Base-by-base conservation (phyloP, 37 sponge, comb jelly and placozoan genomes). In the Haliclona indistincta region DNA sequence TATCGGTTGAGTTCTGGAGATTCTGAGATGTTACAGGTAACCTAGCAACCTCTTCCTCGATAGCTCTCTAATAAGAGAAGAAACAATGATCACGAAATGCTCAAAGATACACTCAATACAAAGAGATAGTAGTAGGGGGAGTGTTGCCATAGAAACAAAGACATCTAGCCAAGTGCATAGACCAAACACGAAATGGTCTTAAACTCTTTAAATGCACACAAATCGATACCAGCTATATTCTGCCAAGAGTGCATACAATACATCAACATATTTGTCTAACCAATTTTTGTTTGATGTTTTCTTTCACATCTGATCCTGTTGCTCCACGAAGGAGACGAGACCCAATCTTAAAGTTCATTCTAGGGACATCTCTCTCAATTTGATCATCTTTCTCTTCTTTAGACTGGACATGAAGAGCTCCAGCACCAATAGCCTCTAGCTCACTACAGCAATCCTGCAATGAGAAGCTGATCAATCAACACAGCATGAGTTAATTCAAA, bases 361-460 rank as follows among this genome's bases (percentile, higher is more conserved):
- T 54, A 11, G 90, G 86, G 20, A 90, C 67, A 33, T 89, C 85
- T 29, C 80, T 42, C 2, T 10, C 17, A 3, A 90, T 42, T 40
- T 84, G 90, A 25, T 56, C 71, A 45, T 67, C 43, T 64, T 70
- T 53, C 41, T 84, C 90, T 17, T 36, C 60, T 58, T 23, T 41
- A 15, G 67, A 56, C 54, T 49, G 34, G 23, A 77, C 71, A 44
- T 76, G 85, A 4, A 70, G 38, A 26, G 85, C 86, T 1, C 93
- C 84, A 6, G 93, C 89, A 0, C 85, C 78, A 43, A 15, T 64
- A 22, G 89, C 85, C 83, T 92, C 93, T 42, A 83, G 61, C 37
- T 87, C 88, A 65, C 81, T 88, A 70, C 89, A 88, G 43, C 93
- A 92, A 38, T 83, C 89, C 83, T 83, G 70, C 43, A 63, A 2